Conservation (phyloP, 2,888 invertebrate genomes). For the Vesta saturnalis region DNA sequence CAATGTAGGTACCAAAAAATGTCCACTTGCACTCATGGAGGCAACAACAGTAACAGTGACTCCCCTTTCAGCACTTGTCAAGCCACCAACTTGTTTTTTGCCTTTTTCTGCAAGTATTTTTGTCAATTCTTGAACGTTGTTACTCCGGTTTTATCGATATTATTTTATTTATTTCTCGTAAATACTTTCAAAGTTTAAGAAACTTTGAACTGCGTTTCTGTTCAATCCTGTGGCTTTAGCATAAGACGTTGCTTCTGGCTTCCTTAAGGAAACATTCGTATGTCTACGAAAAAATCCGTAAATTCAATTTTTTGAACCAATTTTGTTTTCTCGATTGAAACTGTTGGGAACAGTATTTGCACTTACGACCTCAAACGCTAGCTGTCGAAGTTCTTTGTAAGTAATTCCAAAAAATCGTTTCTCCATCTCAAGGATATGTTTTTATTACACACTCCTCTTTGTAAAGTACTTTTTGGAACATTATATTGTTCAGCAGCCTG, state of each 20-base stretch:
- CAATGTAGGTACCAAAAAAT: conserved; percentile 4
- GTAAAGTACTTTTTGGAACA: conserved; percentile 13
- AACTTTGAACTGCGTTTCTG: background rate
- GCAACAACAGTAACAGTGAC: background rate
- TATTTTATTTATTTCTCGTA: background rate
- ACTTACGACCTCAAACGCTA: background rate
- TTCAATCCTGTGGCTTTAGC: conserved; percentile 9
- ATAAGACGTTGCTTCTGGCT: background rate
- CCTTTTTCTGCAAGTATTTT: background rate
- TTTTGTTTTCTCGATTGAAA: background rate
- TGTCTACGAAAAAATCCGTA: background rate
- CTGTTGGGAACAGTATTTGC: conserved; percentile 3
- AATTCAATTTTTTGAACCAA: background rate
- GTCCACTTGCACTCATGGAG: background rate
- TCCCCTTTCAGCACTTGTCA: conserved; percentile 5
- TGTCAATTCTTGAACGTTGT: background rate
- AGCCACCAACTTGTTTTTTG: background rate
- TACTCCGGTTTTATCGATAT: background rate
- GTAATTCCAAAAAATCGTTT: conserved; percentile 3
- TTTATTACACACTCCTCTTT: background rate
- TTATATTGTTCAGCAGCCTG: conserved; percentile 8
- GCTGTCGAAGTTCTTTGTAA: background rate
- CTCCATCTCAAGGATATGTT: conserved; percentile 4
- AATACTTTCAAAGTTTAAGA: background rate
- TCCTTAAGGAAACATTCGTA: background rate